A percentile compares a stretch with the other conserved stretches of the same genome.
Conservation (phyloP, 2,113 vertebrate genomes). For the Brachionichthys hirsutus region DNA sequence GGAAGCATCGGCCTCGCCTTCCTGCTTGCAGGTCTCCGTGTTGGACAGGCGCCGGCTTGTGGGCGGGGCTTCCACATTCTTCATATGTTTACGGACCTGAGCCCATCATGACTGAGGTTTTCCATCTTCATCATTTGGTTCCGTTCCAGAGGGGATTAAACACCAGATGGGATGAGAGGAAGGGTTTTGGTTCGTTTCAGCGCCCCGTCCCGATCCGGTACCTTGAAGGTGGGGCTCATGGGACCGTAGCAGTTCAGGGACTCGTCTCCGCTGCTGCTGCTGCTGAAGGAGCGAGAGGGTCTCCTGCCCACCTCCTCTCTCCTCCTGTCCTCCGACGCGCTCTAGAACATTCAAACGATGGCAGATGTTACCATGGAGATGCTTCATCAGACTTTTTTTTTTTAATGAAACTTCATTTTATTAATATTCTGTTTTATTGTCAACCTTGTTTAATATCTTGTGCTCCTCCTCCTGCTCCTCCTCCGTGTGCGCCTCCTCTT, state of each 20-base stretch:
- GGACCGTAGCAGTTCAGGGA: conserved; percentile 63
- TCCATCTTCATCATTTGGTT: too few species aligned
- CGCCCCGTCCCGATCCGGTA: conserved; percentile 38
- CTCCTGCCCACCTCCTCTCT: conserved; percentile 9
- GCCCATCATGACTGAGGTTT: too few species aligned
- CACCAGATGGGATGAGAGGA: too few species aligned
- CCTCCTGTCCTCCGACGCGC: background rate
- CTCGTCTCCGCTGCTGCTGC: conserved; percentile 63
- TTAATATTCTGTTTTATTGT: too few species aligned
- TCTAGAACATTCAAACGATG: conserved; percentile 1
- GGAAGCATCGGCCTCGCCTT: too few species aligned
- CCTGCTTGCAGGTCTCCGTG: too few species aligned
- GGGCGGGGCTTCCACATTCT: too few species aligned
- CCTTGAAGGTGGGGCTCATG: conserved; percentile 80
- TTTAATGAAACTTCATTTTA: too few species aligned
- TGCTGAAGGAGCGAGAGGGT: conserved; percentile 24
- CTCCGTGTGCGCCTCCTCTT: conserved; percentile 7
- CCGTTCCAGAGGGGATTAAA: too few species aligned
- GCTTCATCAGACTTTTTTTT: background rate
- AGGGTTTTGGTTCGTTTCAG: too few species aligned
- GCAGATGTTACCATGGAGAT: background rate
- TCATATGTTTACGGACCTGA: too few species aligned
- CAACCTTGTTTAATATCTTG: conserved; percentile 9
- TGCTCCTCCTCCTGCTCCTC: conserved; percentile 8
- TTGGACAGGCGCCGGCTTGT: too few species aligned